Evolutionary conservation across 92 coral and sea anemone species (phyloP), one percentile per base, ranked within the genome.

Genomic region (Plumapathes pennacea): DNA sequence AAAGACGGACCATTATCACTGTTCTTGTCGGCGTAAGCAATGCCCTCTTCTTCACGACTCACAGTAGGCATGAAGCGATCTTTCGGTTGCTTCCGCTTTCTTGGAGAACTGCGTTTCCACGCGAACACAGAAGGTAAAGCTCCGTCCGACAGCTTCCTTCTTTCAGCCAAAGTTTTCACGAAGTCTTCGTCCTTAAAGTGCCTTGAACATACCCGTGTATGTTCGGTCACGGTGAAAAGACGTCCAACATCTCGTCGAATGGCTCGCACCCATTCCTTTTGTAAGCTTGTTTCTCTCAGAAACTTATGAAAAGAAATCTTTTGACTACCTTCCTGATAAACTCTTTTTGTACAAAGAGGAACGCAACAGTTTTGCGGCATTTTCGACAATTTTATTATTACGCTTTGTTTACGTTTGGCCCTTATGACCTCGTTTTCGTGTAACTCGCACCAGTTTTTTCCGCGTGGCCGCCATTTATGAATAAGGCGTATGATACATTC

Each of bases 341-440:
- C 69, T 43, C 69, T 82, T 46, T 76, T 76, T 18, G 58, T 76
- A 38, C 89, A 82, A 5, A 10, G 33, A 1, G 89, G 84, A 76
- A 82, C 89, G 49, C 80, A 82, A 38, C 89, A 71, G 72, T 78
- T 78, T 62, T 71, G 71, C 31, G 61, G 67, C 85, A 79, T 79
- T 12, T 24, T 28, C 10, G 5, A 37, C 5, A 45, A 18, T 1
- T 7, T 28, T 13, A 23, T 15, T 15, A 19, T 42, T 42, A 57
- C 51, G 12, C 5, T 3, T 8, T 3, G 18, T 1, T 28, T 32
- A 50, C 12, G 13, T 1, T 11, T 8, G 57, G 57, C 57, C 57
- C 57, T 25, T 1, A 30, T 9, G 23, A 30, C 2, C 57, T 50
- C 57, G 57, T 50, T 50, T 22, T 25, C 57, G 29, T 50, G 57